Conservation (phyloP, 2,113 vertebrate species). For the Panthera uncia region DNA sequence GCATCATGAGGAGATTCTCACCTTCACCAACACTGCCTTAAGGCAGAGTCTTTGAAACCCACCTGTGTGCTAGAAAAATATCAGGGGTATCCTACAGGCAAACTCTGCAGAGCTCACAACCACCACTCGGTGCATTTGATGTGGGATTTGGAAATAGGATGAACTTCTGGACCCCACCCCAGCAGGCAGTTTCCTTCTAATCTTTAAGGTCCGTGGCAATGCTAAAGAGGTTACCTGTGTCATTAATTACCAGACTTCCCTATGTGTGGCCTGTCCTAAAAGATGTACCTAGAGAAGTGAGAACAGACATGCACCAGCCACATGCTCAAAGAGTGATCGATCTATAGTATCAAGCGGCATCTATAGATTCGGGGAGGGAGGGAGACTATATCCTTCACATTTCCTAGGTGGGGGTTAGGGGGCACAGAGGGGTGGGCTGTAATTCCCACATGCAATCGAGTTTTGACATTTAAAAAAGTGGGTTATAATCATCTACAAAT, state of each 20-base stretch:
- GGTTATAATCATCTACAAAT: background rate
- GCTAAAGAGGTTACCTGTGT: background rate
- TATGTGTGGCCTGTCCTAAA: background rate
- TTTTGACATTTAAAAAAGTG: background rate
- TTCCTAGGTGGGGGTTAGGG: background rate
- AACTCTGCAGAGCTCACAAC: background rate
- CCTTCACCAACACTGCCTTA: background rate
- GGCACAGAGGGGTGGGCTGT: background rate
- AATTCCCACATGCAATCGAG: background rate
- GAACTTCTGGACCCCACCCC: background rate
- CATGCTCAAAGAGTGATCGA: background rate
- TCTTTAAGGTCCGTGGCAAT: background rate
- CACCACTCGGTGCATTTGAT: background rate
- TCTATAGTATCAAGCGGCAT: background rate
- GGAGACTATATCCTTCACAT: background rate
- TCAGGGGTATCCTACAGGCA: background rate
- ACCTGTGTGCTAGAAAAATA: background rate
- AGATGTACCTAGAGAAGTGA: background rate
- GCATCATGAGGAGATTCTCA: background rate
- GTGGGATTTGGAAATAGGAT: background rate
- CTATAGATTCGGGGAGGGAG: background rate
- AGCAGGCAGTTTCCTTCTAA: background rate
- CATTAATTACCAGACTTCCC: background rate
- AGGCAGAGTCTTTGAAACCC: background rate
- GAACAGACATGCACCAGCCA: background rate